Percentiles rank a stretch among this genome's conserved stretches.
Conservation (phyloP, 1,140 invertebrate species). For the Tenebrio molitor region DNA sequence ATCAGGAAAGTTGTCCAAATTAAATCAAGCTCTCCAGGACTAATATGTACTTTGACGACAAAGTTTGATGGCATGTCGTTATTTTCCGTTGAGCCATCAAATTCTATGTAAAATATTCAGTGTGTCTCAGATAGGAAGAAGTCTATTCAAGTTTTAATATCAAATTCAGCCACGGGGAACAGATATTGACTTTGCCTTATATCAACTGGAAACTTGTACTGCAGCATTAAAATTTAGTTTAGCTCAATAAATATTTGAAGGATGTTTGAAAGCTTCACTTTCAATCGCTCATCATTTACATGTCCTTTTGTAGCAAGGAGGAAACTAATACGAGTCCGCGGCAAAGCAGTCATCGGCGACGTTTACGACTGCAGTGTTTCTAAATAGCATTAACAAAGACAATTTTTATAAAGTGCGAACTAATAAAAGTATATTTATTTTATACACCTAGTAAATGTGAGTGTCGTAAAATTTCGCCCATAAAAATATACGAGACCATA, state of each 20-base stretch:
- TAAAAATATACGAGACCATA: slow-evolving; percentile 26
- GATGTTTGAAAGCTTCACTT: not conserved
- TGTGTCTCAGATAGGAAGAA: not conserved
- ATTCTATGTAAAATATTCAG: slow-evolving; percentile 16
- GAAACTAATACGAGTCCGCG: too few species aligned
- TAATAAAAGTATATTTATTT: slow-evolving; percentile 32
- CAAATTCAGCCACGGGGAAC: not conserved
- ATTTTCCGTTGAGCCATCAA: slow-evolving; percentile 19
- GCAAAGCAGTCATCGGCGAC: too few species aligned
- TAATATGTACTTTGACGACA: slow-evolving; percentile 27
- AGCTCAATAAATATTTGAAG: not conserved
- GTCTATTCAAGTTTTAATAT: slow-evolving; percentile 21
- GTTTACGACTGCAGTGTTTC: not conserved
- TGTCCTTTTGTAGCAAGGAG: too few species aligned
- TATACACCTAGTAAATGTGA: slow-evolving; percentile 28
- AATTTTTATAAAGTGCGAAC: slow-evolving; percentile 28
- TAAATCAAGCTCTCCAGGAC: not conserved
- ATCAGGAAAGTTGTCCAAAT: too few species aligned
- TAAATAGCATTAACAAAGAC: slow-evolving; percentile 9
- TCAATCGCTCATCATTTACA: not conserved
- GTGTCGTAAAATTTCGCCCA: slow-evolving; percentile 3
- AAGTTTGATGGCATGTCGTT: slow-evolving; percentile 30
- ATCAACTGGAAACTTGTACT: not conserved
- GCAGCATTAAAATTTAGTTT: not conserved
- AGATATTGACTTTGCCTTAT: not conserved